Evolutionary conservation across 2,888 invertebrate species (phyloP).

Genomic region (Odontocolon sp.): DNA sequence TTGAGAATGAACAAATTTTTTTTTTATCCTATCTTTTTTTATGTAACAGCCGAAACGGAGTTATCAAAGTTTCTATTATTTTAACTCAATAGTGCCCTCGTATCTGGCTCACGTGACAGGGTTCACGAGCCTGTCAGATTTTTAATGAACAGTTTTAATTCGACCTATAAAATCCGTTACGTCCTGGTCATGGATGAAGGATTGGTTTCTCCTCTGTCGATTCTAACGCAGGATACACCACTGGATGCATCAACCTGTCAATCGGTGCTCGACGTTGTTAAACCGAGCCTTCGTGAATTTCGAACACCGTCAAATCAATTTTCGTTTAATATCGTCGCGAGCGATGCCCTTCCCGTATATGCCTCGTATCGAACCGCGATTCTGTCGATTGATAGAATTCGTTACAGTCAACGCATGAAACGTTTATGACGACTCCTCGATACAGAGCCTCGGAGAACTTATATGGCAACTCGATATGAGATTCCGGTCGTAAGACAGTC

Average conservation of each 20-base stretch:
- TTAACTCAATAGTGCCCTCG: not conserved
- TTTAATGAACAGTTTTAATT: constrained; percentile 20
- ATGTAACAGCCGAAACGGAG: not conserved
- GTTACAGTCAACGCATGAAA: constrained; percentile 21
- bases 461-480: constrained; percentile 41
- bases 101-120: not conserved
- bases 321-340: no score
- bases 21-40: no score
- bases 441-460: constrained; percentile 24
- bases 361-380: constrained; percentile 30
- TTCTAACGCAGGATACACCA: not conserved
- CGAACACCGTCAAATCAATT: no score
- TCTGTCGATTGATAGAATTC: constrained; percentile 2
- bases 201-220: not conserved
- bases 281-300: no score
- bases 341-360: no score
- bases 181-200: constrained; percentile 8
- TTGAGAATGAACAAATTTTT: no score
- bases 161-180: constrained; percentile 14
- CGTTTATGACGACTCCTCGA: constrained; percentile 25
- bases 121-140: not conserved
- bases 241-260: constrained; percentile 13
- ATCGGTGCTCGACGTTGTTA: no score
- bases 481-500: constrained; percentile 37
- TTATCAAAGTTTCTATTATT: not conserved